Evolutionary conservation across 1,140 invertebrate genomes (phyloP).

Genomic region (Papilio machaon): DNA sequence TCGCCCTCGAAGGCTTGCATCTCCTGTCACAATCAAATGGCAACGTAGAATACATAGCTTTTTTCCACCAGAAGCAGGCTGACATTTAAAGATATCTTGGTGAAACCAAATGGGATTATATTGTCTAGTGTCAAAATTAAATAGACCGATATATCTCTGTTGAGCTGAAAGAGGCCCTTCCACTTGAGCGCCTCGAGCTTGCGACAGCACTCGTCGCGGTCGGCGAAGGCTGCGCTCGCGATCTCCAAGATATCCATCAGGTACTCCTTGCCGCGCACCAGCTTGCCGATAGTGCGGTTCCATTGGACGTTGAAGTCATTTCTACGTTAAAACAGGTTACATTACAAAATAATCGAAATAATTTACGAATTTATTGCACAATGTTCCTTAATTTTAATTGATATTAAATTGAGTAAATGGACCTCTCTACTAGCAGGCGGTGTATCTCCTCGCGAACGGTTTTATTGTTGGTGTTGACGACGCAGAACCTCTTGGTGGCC

Average conservation of each 20-base stretch:
- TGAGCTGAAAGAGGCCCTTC: conserved; percentile 80
- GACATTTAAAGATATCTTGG: too few relatives aligned
- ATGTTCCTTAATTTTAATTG: neutral
- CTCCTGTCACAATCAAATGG: conserved; percentile 76
- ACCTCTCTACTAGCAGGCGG: conserved; percentile 86
- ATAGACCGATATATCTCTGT: conserved; percentile 79
- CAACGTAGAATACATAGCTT: neutral
- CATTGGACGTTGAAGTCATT: conserved; percentile 87
- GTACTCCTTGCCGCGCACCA: conserved; percentile 85
- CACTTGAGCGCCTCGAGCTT: conserved; percentile 89
- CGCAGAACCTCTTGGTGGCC: conserved; percentile 85
- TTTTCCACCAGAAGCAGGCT: neutral
- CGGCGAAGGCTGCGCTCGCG: conserved; percentile 89
- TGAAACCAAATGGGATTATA: too few relatives aligned
- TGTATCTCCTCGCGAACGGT: conserved; percentile 87
- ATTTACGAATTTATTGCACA: neutral
- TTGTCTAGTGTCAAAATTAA: neutral
- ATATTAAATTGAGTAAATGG: neutral
- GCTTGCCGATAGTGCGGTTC: conserved; percentile 85
- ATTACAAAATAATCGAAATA: conserved; percentile 2
- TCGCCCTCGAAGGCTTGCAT: conserved; percentile 90
- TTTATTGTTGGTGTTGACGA: conserved; percentile 86
- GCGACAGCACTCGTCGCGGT: conserved; percentile 89
- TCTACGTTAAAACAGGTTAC: conserved; percentile 60
- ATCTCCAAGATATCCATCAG: conserved; percentile 90